Base-by-base conservation (phyloP, 2,113 vertebrate species). In the Ptilorrhoa leucosticta region DNA sequence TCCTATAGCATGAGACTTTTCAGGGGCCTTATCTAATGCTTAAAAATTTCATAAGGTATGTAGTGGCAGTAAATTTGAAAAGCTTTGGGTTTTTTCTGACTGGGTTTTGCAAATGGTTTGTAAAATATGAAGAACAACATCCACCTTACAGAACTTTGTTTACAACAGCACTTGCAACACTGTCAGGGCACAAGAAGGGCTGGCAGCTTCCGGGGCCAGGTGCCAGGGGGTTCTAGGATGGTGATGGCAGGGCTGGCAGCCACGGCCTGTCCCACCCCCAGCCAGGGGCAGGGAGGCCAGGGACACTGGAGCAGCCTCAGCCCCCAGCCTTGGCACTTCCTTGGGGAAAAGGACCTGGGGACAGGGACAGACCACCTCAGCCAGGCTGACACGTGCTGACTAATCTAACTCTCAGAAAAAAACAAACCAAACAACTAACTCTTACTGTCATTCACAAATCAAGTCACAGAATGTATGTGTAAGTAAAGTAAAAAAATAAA, bases 201-300 rank as follows among this genome's bases (percentile, higher is more conserved):
- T 54, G 42, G 15, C 20, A 64, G 17, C 9, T 89, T 13, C 35
- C 16, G 33, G 8, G 13, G 10, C 14, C 16, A 16, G 37, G 9
- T 56, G 70, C 24, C 1, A 1, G 4, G 3, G 27, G 4, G 2
- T 75, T 30, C 26, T 10, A 0, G 4, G 15, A 11, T 28, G 8
- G 9, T 23, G 27, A 54, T 31, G 64, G 50, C 48, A 24, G 50
- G 14, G 7, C 27, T 14, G 31, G 15, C 8, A 47, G 26, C 3
- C 30, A 47, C 8, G 6, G 39, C 12, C 13, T 1, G 2, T 30
- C 33, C 15, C 37, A 23, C 1, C 4, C 12, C 26, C 37, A 48
- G 24, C 0, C 21, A 60, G 21, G 13, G 31, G 15, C 18, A 48
- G 15, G 23, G 27, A 28, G 26, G 27, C 12, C 1, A 1, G 8